Percentiles rank a stretch among this genome's conserved stretches.
phyloP scores from a whole-genome alignment of 2,797 vertebrate genomes.

The Lepilemur septentrionalis region DNA sequence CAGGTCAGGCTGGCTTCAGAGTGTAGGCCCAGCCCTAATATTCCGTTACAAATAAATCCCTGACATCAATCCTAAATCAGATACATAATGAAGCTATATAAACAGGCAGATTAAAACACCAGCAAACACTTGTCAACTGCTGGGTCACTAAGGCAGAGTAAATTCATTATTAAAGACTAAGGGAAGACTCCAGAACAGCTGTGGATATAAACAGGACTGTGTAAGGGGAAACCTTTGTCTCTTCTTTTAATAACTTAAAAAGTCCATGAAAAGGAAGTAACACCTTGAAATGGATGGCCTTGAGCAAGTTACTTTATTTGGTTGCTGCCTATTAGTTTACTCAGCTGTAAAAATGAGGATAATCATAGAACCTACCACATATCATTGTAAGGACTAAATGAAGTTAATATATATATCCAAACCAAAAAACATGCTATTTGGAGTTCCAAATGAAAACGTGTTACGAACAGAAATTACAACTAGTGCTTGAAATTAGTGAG shows the following conservation, averaged over 20 bases:
- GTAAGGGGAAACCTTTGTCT: not conserved
- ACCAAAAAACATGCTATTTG: not conserved
- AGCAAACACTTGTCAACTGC: not conserved
- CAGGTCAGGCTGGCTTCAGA: not conserved
- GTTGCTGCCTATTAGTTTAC: not conserved
- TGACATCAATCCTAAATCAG: not conserved
- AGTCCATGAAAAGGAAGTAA: not conserved
- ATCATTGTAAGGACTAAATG: not conserved
- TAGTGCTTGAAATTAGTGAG: conserved; percentile 52
- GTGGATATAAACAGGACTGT: not conserved
- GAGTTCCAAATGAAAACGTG: not conserved
- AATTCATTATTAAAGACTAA: not conserved
- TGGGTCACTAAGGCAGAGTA: not conserved
- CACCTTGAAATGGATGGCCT: not conserved
- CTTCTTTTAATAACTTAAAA: not conserved
- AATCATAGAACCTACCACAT: not conserved
- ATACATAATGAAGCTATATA: not conserved
- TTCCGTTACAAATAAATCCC: not conserved
- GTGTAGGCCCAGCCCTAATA: not conserved
- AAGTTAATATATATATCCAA: not conserved
- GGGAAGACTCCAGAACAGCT: not conserved
- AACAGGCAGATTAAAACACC: not conserved
- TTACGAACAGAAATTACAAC: conserved; percentile 53
- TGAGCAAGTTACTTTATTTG: not conserved
- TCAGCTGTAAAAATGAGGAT: not conserved